These are phyloP conservation scores for Heliconius aoede DNA, from an alignment of 2,888 invertebrate genomes.

Conservation along the genomic window DNA sequence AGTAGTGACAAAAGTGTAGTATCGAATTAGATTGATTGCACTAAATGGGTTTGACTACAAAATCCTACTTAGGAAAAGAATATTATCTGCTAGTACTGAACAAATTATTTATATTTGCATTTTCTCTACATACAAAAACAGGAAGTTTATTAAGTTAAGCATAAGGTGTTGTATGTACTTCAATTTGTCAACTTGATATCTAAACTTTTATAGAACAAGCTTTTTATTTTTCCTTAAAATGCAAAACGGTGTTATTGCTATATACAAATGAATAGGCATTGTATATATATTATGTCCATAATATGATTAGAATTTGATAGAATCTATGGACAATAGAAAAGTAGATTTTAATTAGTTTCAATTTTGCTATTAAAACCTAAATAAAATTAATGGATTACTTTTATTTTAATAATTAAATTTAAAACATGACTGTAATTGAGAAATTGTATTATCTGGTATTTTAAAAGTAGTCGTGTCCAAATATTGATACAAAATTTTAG, in stretches of 20 bases:
- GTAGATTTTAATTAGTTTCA: background rate
- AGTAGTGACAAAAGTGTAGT: background rate
- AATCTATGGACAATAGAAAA: background rate
- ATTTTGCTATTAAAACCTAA: background rate
- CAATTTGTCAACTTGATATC: background rate
- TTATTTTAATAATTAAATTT: background rate
- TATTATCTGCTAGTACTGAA: background rate
- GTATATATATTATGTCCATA: background rate
- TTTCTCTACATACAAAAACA: no score
- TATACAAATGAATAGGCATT: conserved; percentile 10
- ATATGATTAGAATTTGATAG: background rate
- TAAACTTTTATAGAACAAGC: background rate
- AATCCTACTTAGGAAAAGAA: background rate
- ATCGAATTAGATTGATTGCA: no score
- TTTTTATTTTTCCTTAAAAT: background rate
- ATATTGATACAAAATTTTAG: conserved; percentile 30
- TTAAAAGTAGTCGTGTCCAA: background rate
- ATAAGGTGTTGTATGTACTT: background rate
- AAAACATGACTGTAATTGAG: background rate
- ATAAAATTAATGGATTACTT: no score
- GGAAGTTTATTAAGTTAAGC: no score
- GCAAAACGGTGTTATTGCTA: conserved; percentile 7
- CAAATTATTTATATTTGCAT: no score
- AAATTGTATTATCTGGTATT: background rate
- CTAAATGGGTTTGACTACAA: background rate